Evolutionary conservation across 2,797 vertebrate genomes (phyloP).

Genomic region (Ceryle rudis): DNA sequence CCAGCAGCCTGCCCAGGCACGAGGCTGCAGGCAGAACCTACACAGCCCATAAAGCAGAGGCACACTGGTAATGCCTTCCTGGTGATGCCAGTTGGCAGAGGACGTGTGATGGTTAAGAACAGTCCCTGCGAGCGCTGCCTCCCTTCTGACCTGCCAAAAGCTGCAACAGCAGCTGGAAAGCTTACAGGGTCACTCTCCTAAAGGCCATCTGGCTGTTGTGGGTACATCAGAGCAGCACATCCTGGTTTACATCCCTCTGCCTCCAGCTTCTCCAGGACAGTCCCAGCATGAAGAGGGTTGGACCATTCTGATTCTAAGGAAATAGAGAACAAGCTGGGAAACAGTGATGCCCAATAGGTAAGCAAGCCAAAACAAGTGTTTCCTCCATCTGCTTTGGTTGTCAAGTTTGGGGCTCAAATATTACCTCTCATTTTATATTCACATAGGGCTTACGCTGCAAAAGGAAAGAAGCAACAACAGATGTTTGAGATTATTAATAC

Average conservation of each 20-base stretch:
- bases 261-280: neutral
- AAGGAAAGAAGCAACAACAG: neutral
- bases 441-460: rapidly evolving
- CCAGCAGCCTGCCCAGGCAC: neutral
- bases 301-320: neutral
- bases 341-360: neutral
- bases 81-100: neutral
- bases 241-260: neutral
- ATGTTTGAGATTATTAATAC: neutral
- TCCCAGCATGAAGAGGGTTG: neutral
- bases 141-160: neutral
- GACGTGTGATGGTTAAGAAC: neutral
- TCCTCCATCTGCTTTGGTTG: neutral
- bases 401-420: neutral
- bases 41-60: neutral
- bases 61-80: neutral
- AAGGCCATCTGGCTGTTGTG: neutral
- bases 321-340: neutral
- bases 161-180: neutral
- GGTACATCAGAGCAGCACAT: neutral
- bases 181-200: neutral
- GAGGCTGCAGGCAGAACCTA: neutral
- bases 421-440: neutral
- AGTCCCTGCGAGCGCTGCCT: neutral
- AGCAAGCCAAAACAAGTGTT: neutral